Conservation (phyloP, 2,888 invertebrate genomes). For the Philopedon plagiatum region DNA sequence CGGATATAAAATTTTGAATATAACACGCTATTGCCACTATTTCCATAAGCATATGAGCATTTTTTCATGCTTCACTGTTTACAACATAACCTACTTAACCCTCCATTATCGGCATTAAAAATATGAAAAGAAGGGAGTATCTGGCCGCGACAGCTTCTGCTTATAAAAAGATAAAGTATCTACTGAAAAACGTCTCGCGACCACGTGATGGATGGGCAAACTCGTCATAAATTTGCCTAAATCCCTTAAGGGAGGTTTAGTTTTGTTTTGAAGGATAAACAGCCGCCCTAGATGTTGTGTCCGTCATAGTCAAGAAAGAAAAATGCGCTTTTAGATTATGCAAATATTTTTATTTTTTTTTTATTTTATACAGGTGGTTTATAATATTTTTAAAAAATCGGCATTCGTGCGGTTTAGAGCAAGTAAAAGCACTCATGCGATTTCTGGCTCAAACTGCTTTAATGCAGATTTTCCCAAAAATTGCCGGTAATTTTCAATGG, state of each 20-base stretch:
- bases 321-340: constrained; percentile 64
- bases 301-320: constrained; percentile 62
- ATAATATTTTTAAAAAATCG: too few species aligned
- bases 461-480: too few species aligned
- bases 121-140: constrained; percentile 33
- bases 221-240: constrained; percentile 67
- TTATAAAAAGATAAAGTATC: constrained; percentile 52
- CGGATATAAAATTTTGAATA: too few species aligned
- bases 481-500: too few species aligned
- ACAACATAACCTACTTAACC: constrained; percentile 37
- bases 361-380: too few species aligned
- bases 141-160: constrained; percentile 47
- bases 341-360: constrained; percentile 38
- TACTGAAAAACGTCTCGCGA: constrained; percentile 50
- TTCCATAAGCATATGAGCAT: neutral
- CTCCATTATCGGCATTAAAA: constrained; percentile 49
- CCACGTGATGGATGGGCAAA: constrained; percentile 63
- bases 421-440: too few species aligned
- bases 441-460: too few species aligned
- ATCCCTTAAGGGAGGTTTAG: constrained; percentile 60
- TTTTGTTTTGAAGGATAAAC: constrained; percentile 60
- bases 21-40: too few species aligned
- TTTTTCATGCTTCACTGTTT: neutral
- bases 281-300: constrained; percentile 62
- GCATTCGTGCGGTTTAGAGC: too few species aligned